phyloP scores from a whole-genome alignment of 2,113 vertebrate genomes.

The Xenopus borealis region DNA sequence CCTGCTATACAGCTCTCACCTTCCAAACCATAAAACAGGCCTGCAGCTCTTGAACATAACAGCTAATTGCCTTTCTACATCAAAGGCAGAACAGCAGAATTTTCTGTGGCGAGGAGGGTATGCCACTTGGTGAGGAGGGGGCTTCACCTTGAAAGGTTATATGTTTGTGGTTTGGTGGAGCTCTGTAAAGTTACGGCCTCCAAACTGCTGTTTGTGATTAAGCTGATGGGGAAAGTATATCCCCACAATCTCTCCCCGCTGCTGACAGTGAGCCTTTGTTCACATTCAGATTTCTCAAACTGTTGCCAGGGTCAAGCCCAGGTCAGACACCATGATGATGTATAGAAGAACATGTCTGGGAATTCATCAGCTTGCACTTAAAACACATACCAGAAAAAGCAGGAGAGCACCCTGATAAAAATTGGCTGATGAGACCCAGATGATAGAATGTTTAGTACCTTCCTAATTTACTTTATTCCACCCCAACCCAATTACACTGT shows the following conservation, averaged over 20 bases:
- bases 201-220: constrained; percentile 96
- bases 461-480: constrained; percentile 70
- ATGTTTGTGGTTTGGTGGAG: constrained; percentile 73
- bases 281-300: constrained; percentile 90
- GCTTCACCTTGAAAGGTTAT: constrained; percentile 75
- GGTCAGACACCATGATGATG: constrained; percentile 97
- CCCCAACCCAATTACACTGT: not conserved
- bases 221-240: constrained; percentile 88
- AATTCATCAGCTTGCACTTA: constrained; percentile 92
- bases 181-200: constrained; percentile 70
- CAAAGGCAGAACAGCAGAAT: constrained; percentile 80
- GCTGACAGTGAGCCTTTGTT: constrained; percentile 84
- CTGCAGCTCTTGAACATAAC: constrained; percentile 82
- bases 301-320: constrained; percentile 91
- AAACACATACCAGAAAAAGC: constrained; percentile 87
- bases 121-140: constrained; percentile 45
- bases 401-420: constrained; percentile 71
- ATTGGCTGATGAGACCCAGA: constrained; percentile 92
- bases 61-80: constrained; percentile 85
- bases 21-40: constrained; percentile 74
- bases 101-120: constrained; percentile 57
- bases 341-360: constrained; percentile 97
- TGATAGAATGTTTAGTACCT: constrained; percentile 77
- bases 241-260: constrained; percentile 72
- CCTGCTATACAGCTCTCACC: constrained; percentile 77